Evolutionary conservation across 2,888 invertebrate species (phyloP), one percentile per base, ranked within the genome.

Genomic region (Apodemia mormo): DNA sequence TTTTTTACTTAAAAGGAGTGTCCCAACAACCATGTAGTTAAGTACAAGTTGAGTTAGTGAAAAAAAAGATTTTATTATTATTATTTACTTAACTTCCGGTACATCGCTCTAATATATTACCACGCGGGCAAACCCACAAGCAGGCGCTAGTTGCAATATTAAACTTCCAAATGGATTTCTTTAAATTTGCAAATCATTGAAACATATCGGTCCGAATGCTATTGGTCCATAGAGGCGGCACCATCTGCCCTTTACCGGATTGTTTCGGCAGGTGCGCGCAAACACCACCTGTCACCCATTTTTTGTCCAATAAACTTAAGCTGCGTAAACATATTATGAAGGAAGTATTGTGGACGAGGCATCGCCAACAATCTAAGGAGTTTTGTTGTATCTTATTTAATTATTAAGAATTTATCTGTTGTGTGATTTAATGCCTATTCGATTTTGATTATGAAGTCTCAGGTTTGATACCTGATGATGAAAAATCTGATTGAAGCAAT

Each of bases 261-360:
- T 71, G 76, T 74, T 64, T 40, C 70, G 72, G 88, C 90, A 89
- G 90, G 89, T 90, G 90, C 76, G 76, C 75, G 72, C 70, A 70
- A 70, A 71, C 75, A 80, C 78, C 90, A 91, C 90, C 90, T 91
- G 90, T 89, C 89, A 81, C 80, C 81, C 78, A 80, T 85, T 90
- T 90, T 89, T 88, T 88, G 81, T 82, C 70, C 76, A 77, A 71
- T 79, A 79, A 67, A 77, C 76, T 70, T 71, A 66, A 69, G 65
- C 49, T 14, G 49, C 68, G 74, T 70, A 72, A 76, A 76, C 77
- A 73, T 75, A 78, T 79, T 75, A 79, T 72, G 74, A 74, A 79
- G 80, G 79, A 80, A 80, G 61, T 61, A 61, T 61, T 61, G 12
- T 33, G 33, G 33, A 12, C 14, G 33, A 61, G 8, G 52, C 52